These are phyloP conservation scores for Scomber japonicus DNA, from an alignment of 2,113 vertebrate genomes.

Conservation along the genomic window DNA sequence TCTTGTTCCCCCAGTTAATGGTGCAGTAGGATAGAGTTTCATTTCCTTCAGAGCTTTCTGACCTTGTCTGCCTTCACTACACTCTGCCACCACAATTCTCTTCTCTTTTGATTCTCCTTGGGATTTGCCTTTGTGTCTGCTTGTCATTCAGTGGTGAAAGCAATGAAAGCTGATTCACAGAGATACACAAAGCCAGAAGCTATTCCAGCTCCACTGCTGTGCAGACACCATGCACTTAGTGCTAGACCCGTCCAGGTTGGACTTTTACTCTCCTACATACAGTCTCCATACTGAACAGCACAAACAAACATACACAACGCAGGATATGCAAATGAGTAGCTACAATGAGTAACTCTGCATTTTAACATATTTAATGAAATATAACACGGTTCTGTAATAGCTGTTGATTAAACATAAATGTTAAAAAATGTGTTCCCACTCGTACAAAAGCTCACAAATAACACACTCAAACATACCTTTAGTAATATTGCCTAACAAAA, in stretches of 20 bases:
- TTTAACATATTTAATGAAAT: conserved; percentile 3
- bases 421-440: conserved; percentile 39
- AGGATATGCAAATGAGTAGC: conserved; percentile 26
- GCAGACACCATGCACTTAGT: conserved; percentile 52
- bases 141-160: conserved; percentile 87
- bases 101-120: conserved; percentile 70
- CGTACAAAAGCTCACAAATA: neutral
- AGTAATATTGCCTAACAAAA: conserved; percentile 1
- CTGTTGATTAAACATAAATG: conserved; percentile 46
- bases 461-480: conserved; percentile 22
- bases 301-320: conserved; percentile 34
- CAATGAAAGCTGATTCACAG: conserved; percentile 81
- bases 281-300: conserved; percentile 47
- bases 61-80: conserved; percentile 76
- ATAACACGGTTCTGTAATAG: neutral
- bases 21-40: conserved; percentile 79
- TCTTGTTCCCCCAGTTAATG: conserved; percentile 72
- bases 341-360: neutral
- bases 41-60: conserved; percentile 77
- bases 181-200: conserved; percentile 86
- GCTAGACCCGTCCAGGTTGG: conserved; percentile 59
- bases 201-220: conserved; percentile 68
- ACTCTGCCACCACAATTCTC: conserved; percentile 67
- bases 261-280: conserved; percentile 59
- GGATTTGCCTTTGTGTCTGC: conserved; percentile 89